phyloP scores from a whole-genome alignment of 2,797 vertebrate species.

The Sphenodon punctatus region DNA sequence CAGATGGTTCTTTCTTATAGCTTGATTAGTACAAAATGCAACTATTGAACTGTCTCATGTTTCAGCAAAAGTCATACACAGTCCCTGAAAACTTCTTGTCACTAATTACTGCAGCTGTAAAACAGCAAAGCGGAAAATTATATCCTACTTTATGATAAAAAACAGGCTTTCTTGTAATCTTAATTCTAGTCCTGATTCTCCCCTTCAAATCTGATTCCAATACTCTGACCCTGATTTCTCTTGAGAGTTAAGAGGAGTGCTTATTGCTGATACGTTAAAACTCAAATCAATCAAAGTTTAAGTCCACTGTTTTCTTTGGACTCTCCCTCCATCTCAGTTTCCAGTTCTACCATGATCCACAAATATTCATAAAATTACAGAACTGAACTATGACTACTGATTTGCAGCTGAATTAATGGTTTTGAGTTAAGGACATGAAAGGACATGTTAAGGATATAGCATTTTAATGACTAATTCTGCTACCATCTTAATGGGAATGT shows the following conservation, averaged over 20 bases:
- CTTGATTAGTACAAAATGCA: neutral
- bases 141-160: conserved; percentile 52
- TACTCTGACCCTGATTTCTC: conserved; percentile 62
- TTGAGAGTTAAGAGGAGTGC: conserved; percentile 48
- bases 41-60: conserved; percentile 10
- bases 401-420: conserved; percentile 43
- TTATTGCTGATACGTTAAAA: conserved; percentile 54
- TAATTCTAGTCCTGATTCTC: conserved; percentile 56
- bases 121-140: conserved; percentile 47
- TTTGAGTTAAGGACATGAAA: conserved; percentile 57
- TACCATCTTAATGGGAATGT: conserved; percentile 10
- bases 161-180: conserved; percentile 52
- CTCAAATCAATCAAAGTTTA: neutral
- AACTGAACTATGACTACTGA: conserved; percentile 25
- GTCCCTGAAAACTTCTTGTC: conserved; percentile 15
- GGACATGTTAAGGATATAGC: conserved; percentile 31
- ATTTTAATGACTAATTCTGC: conserved; percentile 33
- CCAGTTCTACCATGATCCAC: conserved; percentile 20
- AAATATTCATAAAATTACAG: conserved; percentile 47
- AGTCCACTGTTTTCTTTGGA: conserved; percentile 17
- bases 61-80: conserved; percentile 44
- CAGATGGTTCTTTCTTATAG: neutral
- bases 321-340: conserved; percentile 43
- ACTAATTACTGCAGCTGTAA: conserved; percentile 22
- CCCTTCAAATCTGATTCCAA: conserved; percentile 64